Evolutionary conservation across 2,797 vertebrate species (phyloP).

Genomic region (Gymnopithys bicolor): DNA sequence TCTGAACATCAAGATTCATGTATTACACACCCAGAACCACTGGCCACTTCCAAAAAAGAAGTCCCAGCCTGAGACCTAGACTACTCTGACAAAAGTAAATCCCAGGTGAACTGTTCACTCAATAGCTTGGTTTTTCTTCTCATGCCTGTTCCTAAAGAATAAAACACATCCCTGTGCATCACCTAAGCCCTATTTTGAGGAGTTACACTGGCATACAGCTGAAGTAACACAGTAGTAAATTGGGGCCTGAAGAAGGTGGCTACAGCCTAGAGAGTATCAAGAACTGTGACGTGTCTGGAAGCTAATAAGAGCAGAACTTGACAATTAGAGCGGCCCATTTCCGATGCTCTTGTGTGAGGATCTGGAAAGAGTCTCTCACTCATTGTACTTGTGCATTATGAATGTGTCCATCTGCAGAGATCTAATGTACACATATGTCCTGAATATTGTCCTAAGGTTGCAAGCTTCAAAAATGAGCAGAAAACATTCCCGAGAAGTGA

Average conservation of each 20-base stretch:
- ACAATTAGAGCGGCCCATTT: conserved; percentile 68
- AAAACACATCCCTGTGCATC: conserved; percentile 56
- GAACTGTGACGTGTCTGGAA: conserved; percentile 64
- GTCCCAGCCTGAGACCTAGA: conserved; percentile 51
- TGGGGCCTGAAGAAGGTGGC: conserved; percentile 45
- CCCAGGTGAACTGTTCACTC: conserved; percentile 28
- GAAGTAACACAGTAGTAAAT: conserved; percentile 65
- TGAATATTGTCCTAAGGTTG: conserved; percentile 73
- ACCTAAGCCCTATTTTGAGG: conserved; percentile 58
- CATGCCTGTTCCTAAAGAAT: conserved; percentile 58
- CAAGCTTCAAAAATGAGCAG: conserved; percentile 71
- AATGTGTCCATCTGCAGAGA: conserved; percentile 73
- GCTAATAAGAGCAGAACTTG: conserved; percentile 66
- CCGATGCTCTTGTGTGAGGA: conserved; percentile 70
- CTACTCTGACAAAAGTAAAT: conserved; percentile 47
- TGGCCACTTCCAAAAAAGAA: conserved; percentile 22
- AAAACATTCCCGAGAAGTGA: conserved; percentile 69
- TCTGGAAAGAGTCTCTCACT: conserved; percentile 72
- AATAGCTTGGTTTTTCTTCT: conserved; percentile 61
- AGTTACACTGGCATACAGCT: conserved; percentile 69
- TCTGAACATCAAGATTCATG: conserved; percentile 13
- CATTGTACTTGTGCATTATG: conserved; percentile 73
- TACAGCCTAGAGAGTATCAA: conserved; percentile 63
- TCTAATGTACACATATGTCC: conserved; percentile 73
- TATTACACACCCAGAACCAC: conserved; percentile 49